Evolutionary conservation across 2,113 vertebrate species (phyloP), one percentile per base, ranked within the genome.

Genomic region (Neomonachus schauinslandi): DNA sequence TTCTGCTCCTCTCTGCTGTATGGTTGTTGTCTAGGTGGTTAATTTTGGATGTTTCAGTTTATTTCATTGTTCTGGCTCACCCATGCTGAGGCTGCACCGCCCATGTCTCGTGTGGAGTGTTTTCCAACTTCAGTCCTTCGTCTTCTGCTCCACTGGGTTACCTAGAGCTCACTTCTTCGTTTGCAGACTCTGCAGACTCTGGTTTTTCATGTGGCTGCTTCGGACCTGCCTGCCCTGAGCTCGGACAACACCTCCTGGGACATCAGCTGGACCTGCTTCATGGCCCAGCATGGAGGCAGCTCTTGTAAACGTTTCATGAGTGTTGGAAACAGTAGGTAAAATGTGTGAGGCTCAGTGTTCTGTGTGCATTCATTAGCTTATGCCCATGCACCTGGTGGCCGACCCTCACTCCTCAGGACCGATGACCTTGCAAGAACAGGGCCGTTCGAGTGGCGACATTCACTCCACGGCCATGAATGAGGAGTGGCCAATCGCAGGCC

Each of bases 151-250:
- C 13, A 4, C 12, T 26, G 28, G 28, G 12, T 65, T 5, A 5
- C 63, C 13, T 9, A 42, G n/a, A 22, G 2, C 3, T 13, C 1
- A 5, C 5, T 42, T 10, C 72, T 74, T 12, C 24, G 2, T 74
- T 26, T 13, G 2, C 39, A 24, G 36, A 24, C 22, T 39, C 71
- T 46, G 22, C 22, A 26, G 12, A 2, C 39, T 69, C 21, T 13
- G 2, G 12, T 1, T 15, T 4, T 22, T 74, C 12, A 5, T 1
- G 14, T 1, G 28, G 63, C 14, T 16, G 63, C 2, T 5, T 16
- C 63, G 0, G 28, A 2, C 63, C 33, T 67, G 31, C 14, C 71
- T 19, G 71, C 36, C 11, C 12, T 13, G 39, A 74, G 39, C 13
- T 72, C 69, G 11, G 36, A 5, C 36, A 11, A 24, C 71, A 7